Conservation (phyloP, 2,797 vertebrate species). For the Anolis apletophallus region DNA sequence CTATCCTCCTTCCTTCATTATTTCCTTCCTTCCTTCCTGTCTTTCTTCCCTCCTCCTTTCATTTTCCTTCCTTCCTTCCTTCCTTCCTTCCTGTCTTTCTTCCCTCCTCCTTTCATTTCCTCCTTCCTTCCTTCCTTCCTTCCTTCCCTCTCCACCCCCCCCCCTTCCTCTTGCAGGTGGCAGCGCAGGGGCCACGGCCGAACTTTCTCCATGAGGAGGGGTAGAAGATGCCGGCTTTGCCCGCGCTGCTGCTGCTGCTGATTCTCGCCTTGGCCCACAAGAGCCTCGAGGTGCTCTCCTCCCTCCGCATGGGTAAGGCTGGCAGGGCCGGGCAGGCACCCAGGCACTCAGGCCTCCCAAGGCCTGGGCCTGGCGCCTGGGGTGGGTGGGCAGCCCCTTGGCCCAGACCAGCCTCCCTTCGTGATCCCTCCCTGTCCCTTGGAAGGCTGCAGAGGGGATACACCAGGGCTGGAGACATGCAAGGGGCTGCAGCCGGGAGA, state of each 20-base stretch:
- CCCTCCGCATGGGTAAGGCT: slow-evolving; percentile 88
- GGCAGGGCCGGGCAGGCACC: too few relatives aligned
- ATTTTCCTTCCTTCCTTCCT: too few relatives aligned
- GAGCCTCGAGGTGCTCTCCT: slow-evolving; percentile 81
- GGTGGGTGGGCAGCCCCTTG: too few relatives aligned
- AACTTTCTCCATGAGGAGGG: slow-evolving; percentile 97
- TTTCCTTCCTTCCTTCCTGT: too few relatives aligned
- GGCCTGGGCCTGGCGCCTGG: fast-evolving
- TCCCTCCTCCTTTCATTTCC: too few relatives aligned
- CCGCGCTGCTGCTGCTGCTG: slow-evolving; percentile 92
- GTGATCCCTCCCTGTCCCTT: background rate
- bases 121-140: too few relatives aligned
- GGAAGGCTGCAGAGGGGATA: background rate
- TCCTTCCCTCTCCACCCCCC: too few relatives aligned
- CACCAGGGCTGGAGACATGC: too few relatives aligned
- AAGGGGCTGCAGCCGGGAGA: background rate
- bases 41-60: too few relatives aligned
- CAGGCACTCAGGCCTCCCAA: too few relatives aligned
- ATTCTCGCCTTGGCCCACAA: slow-evolving; percentile 82
- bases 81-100: too few relatives aligned
- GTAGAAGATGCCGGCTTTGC: slow-evolving; percentile 97
- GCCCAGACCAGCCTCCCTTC: background rate
- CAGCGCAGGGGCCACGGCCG: slow-evolving; percentile 88
- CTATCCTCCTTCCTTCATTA: too few relatives aligned
- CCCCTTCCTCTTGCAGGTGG: slow-evolving; percentile 78